These are phyloP conservation scores for Unio pictorum DNA, from an alignment of 2,888 invertebrate genomes.

Conservation along the genomic window DNA sequence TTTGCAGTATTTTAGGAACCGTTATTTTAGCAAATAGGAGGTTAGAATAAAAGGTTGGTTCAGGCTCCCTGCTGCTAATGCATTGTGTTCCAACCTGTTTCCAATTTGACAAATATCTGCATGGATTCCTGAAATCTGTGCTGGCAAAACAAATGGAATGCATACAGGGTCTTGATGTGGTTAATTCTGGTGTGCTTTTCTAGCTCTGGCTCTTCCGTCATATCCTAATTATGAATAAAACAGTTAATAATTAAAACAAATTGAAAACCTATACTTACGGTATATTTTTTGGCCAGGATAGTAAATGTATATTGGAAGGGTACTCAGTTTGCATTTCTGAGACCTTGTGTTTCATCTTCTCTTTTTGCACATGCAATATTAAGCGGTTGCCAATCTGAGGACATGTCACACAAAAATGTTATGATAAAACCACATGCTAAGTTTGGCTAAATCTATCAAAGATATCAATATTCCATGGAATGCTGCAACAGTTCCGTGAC, in stretches of 20 bases:
- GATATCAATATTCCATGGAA: too few relatives aligned
- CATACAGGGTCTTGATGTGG: constrained; percentile 91
- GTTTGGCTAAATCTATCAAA: too few relatives aligned
- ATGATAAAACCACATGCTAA: too few relatives aligned
- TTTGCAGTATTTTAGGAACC: too few relatives aligned
- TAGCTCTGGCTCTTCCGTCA: constrained; percentile 84
- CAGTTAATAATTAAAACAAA: neutral
- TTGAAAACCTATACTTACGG: neutral
- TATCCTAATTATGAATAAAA: constrained; percentile 76
- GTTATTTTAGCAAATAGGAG: too few relatives aligned
- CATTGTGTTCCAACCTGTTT: constrained; percentile 76
- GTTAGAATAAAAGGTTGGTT: too few relatives aligned
- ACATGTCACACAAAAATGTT: too few relatives aligned
- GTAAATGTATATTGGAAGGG: neutral
- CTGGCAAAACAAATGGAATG: constrained; percentile 91
- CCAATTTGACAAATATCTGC: constrained; percentile 89
- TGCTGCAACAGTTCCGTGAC: too few relatives aligned
- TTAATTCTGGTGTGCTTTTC: constrained; percentile 86
- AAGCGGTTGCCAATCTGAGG: too few relatives aligned
- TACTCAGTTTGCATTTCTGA: neutral
- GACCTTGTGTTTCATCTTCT: too few relatives aligned
- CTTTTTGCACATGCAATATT: too few relatives aligned
- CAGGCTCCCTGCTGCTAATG: neutral
- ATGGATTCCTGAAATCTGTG: constrained; percentile 92
- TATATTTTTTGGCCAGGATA: neutral